These are phyloP conservation scores for Nothura maculosa DNA, from an alignment of 2,797 vertebrate species.

Conservation along the genomic window DNA sequence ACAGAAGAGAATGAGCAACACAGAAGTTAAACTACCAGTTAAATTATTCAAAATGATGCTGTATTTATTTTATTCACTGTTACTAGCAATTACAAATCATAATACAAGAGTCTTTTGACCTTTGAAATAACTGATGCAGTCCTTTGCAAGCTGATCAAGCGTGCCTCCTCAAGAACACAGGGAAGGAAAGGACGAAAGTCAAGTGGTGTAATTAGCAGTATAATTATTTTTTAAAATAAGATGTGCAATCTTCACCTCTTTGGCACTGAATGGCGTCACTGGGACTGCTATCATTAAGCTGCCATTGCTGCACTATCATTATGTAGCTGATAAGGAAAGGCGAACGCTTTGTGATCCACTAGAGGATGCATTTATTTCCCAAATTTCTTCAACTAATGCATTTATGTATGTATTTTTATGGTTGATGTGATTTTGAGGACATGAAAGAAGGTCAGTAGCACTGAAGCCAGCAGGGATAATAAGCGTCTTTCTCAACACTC, in stretches of 20 bases:
- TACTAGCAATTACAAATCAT: conserved; percentile 61
- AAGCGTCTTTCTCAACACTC: background rate
- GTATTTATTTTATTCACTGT: conserved; percentile 34
- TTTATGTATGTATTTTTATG: background rate
- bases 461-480: background rate
- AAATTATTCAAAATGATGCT: background rate
- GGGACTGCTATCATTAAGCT: conserved; percentile 67
- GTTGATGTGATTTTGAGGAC: background rate
- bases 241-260: conserved; percentile 63
- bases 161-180: conserved; percentile 46
- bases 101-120: conserved; percentile 65
- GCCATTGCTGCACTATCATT: conserved; percentile 54
- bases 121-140: conserved; percentile 46
- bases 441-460: conserved; percentile 32
- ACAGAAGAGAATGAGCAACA: background rate
- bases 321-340: conserved; percentile 49
- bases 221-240: conserved; percentile 79
- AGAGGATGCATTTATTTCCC: background rate
- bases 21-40: background rate
- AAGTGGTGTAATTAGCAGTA: conserved; percentile 76
- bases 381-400: conserved; percentile 16
- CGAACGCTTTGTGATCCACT: background rate
- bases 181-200: conserved; percentile 58
- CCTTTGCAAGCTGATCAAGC: conserved; percentile 62
- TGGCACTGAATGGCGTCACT: conserved; percentile 56